phyloP scores from a whole-genome alignment of 2,888 invertebrate genomes.

The Pristionchus mayeri region DNA sequence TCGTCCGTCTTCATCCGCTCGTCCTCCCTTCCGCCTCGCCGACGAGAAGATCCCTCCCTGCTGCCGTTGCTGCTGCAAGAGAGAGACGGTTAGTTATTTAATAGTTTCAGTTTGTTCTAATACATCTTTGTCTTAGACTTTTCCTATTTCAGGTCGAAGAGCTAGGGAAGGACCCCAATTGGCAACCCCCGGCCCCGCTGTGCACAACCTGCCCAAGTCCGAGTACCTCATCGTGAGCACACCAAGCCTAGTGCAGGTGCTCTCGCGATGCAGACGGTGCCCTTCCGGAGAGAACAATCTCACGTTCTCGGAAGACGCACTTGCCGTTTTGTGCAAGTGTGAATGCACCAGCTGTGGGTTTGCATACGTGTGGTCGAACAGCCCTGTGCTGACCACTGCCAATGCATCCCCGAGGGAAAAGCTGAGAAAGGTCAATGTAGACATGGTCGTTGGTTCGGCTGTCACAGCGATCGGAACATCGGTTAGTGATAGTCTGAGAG shows the following conservation, averaged over 20 bases:
- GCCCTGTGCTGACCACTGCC: not conserved
- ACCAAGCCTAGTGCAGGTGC: not conserved
- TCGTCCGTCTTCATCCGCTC: too few species aligned
- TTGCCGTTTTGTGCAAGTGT: not conserved
- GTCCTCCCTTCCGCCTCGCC: too few species aligned
- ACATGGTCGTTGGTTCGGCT: not conserved
- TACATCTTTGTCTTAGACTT: not conserved
- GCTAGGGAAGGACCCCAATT: not conserved
- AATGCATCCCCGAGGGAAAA: not conserved
- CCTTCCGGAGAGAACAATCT: not conserved
- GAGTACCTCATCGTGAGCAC: not conserved
- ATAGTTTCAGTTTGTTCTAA: too few species aligned
- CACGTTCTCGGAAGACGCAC: not conserved
- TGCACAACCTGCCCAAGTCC: not conserved
- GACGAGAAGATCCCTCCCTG: not conserved
- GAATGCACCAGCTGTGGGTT: not conserved
- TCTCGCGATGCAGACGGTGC: not conserved
- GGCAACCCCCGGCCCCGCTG: not conserved
- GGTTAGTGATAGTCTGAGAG: not conserved
- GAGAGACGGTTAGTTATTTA: not conserved
- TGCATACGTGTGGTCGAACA: not conserved
- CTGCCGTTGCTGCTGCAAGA: not conserved
- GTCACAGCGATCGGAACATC: not conserved
- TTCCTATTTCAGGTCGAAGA: not conserved
- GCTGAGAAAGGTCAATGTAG: not conserved